Percentiles rank a stretch among this genome's conserved stretches.
phyloP scores from a whole-genome alignment of 2,797 vertebrate species.

The Sardinella longiceps region DNA sequence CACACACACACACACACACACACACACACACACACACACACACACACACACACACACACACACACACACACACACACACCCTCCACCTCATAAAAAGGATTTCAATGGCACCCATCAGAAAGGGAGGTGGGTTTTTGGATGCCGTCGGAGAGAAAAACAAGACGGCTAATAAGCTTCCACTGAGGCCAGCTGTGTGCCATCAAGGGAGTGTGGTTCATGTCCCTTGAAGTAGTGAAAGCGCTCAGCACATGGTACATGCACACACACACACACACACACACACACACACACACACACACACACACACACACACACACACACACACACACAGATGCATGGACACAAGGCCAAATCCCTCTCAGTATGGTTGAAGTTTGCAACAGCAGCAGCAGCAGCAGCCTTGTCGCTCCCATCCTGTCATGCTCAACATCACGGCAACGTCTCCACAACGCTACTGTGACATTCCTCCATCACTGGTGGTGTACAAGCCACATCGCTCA shows the following conservation, averaged over 20 bases:
- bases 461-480: neutral
- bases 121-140: neutral
- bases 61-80: neutral
- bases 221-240: neutral
- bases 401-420: neutral
- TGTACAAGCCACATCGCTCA: neutral
- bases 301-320: neutral
- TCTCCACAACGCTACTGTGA: neutral
- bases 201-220: neutral
- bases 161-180: slow-evolving; percentile 2
- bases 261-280: neutral
- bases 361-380: neutral
- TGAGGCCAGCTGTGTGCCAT: slow-evolving; percentile 21
- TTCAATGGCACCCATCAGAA: neutral
- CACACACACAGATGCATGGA: neutral
- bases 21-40: neutral
- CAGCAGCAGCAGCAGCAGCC: neutral
- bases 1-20: neutral
- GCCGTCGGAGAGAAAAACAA: neutral
- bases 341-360: neutral
- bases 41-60: neutral
- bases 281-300: neutral
- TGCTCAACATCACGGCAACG: neutral
- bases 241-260: neutral
- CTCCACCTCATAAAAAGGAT: neutral